Evolutionary conservation across 1,140 invertebrate species (phyloP), one percentile per base, ranked within the genome.

Genomic region (Luehdorfia chinensis): DNA sequence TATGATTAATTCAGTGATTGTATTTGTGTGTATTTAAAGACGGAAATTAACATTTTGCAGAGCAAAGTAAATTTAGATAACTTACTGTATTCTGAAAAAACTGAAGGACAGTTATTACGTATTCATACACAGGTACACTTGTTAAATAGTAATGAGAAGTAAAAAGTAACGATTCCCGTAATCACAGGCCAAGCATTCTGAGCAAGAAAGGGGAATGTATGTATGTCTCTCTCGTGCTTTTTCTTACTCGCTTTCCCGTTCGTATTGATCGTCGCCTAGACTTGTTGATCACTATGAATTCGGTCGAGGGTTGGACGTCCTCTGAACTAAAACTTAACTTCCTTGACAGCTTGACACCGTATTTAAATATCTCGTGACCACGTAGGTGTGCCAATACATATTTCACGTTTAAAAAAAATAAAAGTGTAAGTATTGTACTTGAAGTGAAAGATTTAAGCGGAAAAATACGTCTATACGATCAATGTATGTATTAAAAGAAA

Each of bases 211-310:
- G 39, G 45, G 41, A 48, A 50, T 43, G 34, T 62, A 44, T 53
- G 49, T 59, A 55, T 46, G 36, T 75, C 76, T 55, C 60, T 49
- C 41, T 80, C 65, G 30, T 50, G 52, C 65, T 27, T 46, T 53
- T 52, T 55, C 61, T 33, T 47, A 71, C 74, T 71, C 64, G 61
- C 61, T 81, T 56, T 19, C 47, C 50, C 66, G 37, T 36, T 47
- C 55, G 71, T 84, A 84, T 84, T 84, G 80, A 84, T 84, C 80
- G 80, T 56, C 57, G 74, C 76, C 80, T 84, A 69, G 75, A 84
- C 80, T 81, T 81, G 80, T 84, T 81, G 79, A 84, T 84, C 70
- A 57, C 60, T 32, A 25, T 62, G 63, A 65, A 69, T 75, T 74
- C 50, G 63, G 66, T 54, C 47, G 56, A 54, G 49, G 63, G 50